Evolutionary conservation across 2,113 vertebrate species (phyloP).

Genomic region (Lutjanus erythropterus): DNA sequence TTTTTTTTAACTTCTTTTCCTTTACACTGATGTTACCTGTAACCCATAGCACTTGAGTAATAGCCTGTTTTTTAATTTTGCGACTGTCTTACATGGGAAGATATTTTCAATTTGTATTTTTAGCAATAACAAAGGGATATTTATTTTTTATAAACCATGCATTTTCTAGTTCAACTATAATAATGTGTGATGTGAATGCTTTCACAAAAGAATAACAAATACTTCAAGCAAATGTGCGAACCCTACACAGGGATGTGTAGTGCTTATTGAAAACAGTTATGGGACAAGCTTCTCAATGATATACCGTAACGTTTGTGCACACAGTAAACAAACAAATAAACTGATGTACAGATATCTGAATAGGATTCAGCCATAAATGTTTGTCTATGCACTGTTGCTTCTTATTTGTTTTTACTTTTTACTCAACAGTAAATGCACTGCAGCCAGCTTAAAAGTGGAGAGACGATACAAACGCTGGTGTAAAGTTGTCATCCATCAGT

Average conservation of each 20-base stretch:
- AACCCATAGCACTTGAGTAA: slow-evolving; percentile 53
- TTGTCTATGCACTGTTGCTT: slow-evolving; percentile 51
- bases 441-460: not conserved
- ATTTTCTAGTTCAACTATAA: slow-evolving; percentile 34
- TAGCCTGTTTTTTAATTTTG: slow-evolving; percentile 21
- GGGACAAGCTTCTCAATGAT: not conserved
- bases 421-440: slow-evolving; percentile 28
- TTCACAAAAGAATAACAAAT: slow-evolving; percentile 28
- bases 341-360: slow-evolving; percentile 29
- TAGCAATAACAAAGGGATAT: slow-evolving; percentile 68
- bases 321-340: not conserved
- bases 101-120: slow-evolving; percentile 44
- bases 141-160: slow-evolving; percentile 69
- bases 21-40: slow-evolving; percentile 48
- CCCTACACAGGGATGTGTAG: not conserved
- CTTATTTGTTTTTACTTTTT: slow-evolving; percentile 12
- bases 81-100: slow-evolving; percentile 26
- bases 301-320: slow-evolving; percentile 24
- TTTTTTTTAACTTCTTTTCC: slow-evolving; percentile 30
- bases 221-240: slow-evolving; percentile 14
- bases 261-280: no score
- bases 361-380: slow-evolving; percentile 54
- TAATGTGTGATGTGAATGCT: slow-evolving; percentile 24
- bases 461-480: not conserved
- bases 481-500: not conserved